Percentiles rank a stretch among this genome's conserved stretches.
Conservation (phyloP, 2,113 vertebrate genomes). For the Carlito syrichta region DNA sequence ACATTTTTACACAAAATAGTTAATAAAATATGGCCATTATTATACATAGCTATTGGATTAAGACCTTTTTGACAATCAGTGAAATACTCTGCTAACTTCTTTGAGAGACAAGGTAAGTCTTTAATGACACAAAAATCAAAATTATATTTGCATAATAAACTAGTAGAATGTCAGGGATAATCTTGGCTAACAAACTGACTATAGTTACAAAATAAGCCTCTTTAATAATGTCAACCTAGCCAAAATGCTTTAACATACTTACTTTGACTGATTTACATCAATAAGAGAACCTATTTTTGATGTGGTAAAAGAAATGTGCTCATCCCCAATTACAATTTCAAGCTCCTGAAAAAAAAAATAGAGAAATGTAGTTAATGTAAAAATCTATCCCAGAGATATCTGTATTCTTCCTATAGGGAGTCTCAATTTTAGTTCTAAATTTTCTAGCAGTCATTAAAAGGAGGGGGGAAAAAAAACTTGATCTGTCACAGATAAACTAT, state of each 20-base stretch:
- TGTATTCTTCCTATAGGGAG: not conserved
- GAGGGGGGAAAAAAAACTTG: not conserved
- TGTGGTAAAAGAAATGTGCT: slow-evolving; percentile 98
- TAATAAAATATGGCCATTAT: not conserved
- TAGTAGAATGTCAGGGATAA: not conserved
- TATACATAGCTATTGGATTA: not conserved
- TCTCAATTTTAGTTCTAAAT: not conserved
- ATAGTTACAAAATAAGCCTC: not conserved
- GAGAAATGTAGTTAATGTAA: not conserved
- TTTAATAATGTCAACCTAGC: not conserved
- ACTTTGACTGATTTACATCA: slow-evolving; percentile 99
- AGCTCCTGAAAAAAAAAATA: slow-evolving; percentile 87
- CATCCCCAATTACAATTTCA: slow-evolving; percentile 97
- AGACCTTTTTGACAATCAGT: not conserved
- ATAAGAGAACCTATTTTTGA: slow-evolving; percentile 99
- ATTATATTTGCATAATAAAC: not conserved
- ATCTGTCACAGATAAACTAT: not conserved
- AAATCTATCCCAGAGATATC: not conserved
- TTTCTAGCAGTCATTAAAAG: not conserved
- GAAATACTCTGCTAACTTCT: not conserved
- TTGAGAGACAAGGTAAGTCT: not conserved
- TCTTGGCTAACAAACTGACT: not conserved
- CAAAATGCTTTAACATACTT: slow-evolving; percentile 72
- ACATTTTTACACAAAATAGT: not conserved
- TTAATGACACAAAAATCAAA: slow-evolving; percentile 11